Evolutionary conservation across 2,113 vertebrate genomes (phyloP), one percentile per base, ranked within the genome.

Genomic region (Eulacestoma nigropectus): DNA sequence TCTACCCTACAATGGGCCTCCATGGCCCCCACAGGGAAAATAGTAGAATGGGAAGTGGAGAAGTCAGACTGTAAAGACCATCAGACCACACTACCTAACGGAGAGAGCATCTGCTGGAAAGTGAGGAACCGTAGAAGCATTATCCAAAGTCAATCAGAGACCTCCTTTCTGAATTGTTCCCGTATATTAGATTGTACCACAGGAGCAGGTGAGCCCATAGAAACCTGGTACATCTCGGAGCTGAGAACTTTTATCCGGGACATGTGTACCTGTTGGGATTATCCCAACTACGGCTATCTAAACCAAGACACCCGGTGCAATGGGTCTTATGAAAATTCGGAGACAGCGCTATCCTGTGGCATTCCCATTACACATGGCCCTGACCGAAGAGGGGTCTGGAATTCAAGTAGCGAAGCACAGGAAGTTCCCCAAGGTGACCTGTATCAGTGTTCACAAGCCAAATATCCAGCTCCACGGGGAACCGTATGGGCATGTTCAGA

Each of bases 221-320:
- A 90, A 84, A 90, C 88, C 37, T 90, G 88, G 88, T 90, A 90
- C 37, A 84, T 90, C 57, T 84, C 80, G 0, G 88, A 90, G 65
- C 73, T 90, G 88, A 84, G 88, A 46, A 90, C 88, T 50, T 90
- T 90, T 30, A 84, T 90, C 37, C 80, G 88, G 44, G 88, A 90
- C 44, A 90, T 90, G 88, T 90, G 88, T 44, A 90, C 80, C 16
- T 90, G 88, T 39, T 90, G 88, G 88, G 88, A 77, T 78, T 90
- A 90, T 65, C 88, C 88, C 65, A 90, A 78, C 44, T 90, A 90
- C 0, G 88, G 88, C 33, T 90, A 90, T 39, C 65, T 64, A 12
- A 90, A 90, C 67, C 73, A 56, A 57, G 88, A 90, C 50, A 64
- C 42, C 4, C 73, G 88, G 39, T 90, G 88, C 50, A 90, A 90